Percentiles rank a stretch among this genome's conserved stretches.
Evolutionary conservation across 2,113 vertebrate genomes (phyloP).

Genomic region (Ciconia stormi): DNA sequence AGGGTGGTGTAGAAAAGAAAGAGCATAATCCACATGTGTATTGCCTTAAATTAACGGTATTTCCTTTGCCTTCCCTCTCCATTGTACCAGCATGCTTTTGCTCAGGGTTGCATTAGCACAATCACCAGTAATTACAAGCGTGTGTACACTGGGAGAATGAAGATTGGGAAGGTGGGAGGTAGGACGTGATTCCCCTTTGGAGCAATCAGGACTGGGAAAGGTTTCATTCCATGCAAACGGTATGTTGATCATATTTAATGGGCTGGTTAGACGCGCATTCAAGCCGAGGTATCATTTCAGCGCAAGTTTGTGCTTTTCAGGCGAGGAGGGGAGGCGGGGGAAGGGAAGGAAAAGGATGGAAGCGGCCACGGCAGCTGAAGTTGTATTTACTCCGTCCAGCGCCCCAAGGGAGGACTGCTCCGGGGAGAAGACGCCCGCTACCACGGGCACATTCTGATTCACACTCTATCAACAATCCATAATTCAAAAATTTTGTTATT

Average conservation of each 20-base stretch:
- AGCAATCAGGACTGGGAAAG: slow-evolving; percentile 51
- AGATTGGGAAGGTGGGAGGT: slow-evolving; percentile 57
- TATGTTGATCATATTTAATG: slow-evolving; percentile 48
- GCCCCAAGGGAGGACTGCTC: neutral
- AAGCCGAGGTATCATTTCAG: neutral
- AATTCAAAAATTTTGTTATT: too few relatives aligned
- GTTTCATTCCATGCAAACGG: slow-evolving; percentile 42
- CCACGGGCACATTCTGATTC: too few relatives aligned
- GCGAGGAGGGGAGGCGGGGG: neutral
- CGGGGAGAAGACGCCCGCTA: neutral
- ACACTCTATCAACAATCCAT: too few relatives aligned
- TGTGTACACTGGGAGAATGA: neutral
- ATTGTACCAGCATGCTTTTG: slow-evolving; percentile 27
- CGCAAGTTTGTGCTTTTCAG: slow-evolving; percentile 14
- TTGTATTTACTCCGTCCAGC: neutral
- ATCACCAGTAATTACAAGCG: slow-evolving; percentile 35
- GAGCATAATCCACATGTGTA: neutral
- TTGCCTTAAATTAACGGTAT: slow-evolving; percentile 57
- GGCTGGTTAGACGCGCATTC: neutral
- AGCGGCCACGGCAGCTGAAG: neutral
- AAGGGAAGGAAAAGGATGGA: neutral
- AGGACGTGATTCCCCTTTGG: slow-evolving; percentile 53
- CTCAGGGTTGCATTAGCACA: slow-evolving; percentile 34
- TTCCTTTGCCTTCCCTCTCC: slow-evolving; percentile 30
- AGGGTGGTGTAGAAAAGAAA: neutral